These are phyloP conservation scores for Ochropacha duplaris DNA, from an alignment of 2,888 invertebrate genomes.

Conservation along the genomic window DNA sequence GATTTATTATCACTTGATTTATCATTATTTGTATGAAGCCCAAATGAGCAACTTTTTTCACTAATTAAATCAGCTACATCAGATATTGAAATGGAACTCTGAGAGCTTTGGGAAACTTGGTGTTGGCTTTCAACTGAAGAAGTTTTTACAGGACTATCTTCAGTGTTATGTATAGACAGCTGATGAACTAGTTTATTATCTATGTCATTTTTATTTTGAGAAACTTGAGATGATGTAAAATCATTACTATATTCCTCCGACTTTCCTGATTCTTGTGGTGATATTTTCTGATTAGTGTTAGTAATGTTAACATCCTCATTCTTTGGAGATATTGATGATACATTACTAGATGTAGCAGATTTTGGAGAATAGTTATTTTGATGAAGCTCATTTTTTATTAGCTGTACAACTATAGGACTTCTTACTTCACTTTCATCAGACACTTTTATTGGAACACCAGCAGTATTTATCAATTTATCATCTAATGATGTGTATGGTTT, in stretches of 20 bases:
- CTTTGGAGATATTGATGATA: slow-evolving; percentile 43
- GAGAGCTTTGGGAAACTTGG: slow-evolving; percentile 60
- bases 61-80: slow-evolving; percentile 75
- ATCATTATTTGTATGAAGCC: slow-evolving; percentile 36
- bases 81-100: slow-evolving; percentile 71
- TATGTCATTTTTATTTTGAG: slow-evolving; percentile 39
- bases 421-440: slow-evolving; percentile 20
- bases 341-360: slow-evolving; percentile 44
- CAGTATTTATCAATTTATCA: slow-evolving; percentile 58
- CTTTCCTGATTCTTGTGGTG: slow-evolving; percentile 39
- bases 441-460: slow-evolving; percentile 50
- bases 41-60: slow-evolving; percentile 57
- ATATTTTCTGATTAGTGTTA: slow-evolving; percentile 34
- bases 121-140: slow-evolving; percentile 45
- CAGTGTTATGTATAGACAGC: slow-evolving; percentile 25
- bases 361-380: slow-evolving; percentile 38
- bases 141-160: slow-evolving; percentile 38
- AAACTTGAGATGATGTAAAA: slow-evolving; percentile 56
- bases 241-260: slow-evolving; percentile 71
- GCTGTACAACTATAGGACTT: slow-evolving; percentile 12
- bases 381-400: slow-evolving; percentile 23
- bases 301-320: slow-evolving; percentile 13
- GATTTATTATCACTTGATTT: slow-evolving; percentile 32
- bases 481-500: slow-evolving; percentile 61
- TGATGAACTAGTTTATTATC: slow-evolving; percentile 19